A percentile compares a stretch with the other conserved stretches of the same genome.
Conservation (phyloP, 92 coral and sea anemone genomes). For the Epizoanthus ramosus region DNA sequence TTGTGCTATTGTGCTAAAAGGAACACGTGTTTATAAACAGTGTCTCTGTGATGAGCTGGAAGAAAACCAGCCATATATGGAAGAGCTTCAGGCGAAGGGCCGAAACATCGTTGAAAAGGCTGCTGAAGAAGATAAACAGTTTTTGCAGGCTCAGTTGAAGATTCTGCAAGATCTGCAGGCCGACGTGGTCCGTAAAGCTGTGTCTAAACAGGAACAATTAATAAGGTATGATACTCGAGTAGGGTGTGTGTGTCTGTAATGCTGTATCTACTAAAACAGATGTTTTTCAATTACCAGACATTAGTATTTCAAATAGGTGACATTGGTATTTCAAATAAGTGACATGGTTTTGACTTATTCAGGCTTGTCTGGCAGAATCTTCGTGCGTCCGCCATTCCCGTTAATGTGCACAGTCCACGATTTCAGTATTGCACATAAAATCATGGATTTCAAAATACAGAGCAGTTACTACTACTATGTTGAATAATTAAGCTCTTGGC, state of each 20-base stretch:
- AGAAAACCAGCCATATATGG: constrained; percentile 62
- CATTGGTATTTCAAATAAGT: too few species aligned
- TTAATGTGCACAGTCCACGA: too few species aligned
- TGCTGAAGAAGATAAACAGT: constrained; percentile 67
- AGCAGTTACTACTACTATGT: too few species aligned
- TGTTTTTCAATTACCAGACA: too few species aligned
- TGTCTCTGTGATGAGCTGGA: constrained; percentile 78
- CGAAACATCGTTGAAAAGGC: constrained; percentile 58
- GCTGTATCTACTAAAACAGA: constrained; percentile 52
- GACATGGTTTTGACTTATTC: too few species aligned
- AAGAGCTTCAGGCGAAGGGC: constrained; percentile 61
- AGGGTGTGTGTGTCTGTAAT: constrained; percentile 43
- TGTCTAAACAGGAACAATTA: constrained; percentile 82
- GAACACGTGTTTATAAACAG: constrained; percentile 31
- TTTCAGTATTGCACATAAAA: too few species aligned
- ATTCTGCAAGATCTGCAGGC: constrained; percentile 64
- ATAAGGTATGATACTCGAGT: constrained; percentile 29
- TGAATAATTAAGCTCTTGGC: too few species aligned
- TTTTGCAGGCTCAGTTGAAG: constrained; percentile 67
- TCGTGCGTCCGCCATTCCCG: too few species aligned
- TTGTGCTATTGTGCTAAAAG: background rate
- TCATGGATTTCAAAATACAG: too few species aligned
- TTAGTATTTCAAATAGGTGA: too few species aligned
- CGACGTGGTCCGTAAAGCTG: constrained; percentile 73
- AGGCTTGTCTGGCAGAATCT: too few species aligned